Conservation (phyloP, 2,888 invertebrate species). For the Plagodis dolabraria region DNA sequence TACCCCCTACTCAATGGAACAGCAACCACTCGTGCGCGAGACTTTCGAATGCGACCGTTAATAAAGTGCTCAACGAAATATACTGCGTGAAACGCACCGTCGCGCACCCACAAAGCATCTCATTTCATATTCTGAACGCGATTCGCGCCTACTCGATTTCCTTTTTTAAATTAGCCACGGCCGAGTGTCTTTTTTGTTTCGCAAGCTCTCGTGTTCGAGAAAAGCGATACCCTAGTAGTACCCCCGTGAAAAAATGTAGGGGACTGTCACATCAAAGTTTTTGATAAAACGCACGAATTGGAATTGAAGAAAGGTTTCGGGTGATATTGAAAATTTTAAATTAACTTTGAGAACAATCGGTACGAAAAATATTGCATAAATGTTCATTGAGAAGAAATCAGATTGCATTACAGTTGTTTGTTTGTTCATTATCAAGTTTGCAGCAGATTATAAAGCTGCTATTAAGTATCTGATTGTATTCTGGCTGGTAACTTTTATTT, state of each 20-base stretch:
- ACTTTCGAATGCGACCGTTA: slow-evolving; percentile 55
- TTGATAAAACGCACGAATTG: slow-evolving; percentile 55
- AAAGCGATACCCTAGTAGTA: slow-evolving; percentile 52
- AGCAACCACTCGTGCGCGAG: slow-evolving; percentile 51
- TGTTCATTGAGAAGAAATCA: too few species aligned
- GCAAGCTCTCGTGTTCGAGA: slow-evolving; percentile 52
- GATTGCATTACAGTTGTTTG: too few species aligned
- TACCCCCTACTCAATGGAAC: slow-evolving; percentile 42
- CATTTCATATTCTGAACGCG: slow-evolving; percentile 73
- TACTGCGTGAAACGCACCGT: slow-evolving; percentile 67
- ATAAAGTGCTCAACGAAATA: slow-evolving; percentile 74
- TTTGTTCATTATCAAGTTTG: too few species aligned
- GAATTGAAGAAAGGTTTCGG: slow-evolving; percentile 44
- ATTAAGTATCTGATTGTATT: too few species aligned
- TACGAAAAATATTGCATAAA: too few species aligned
- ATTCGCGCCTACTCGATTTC: slow-evolving; percentile 73
- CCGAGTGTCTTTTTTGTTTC: slow-evolving; percentile 81
- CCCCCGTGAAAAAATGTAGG: slow-evolving; percentile 39
- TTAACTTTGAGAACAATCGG: slow-evolving; percentile 3
- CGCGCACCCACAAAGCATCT: slow-evolving; percentile 78
- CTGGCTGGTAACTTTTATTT: too few species aligned
- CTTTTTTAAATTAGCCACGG: slow-evolving; percentile 83
- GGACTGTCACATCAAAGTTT: slow-evolving; percentile 61
- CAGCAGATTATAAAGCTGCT: too few species aligned
- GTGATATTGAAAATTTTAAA: slow-evolving; percentile 34